A percentile compares a stretch with the other conserved stretches of the same genome.
phyloP scores from a whole-genome alignment of 2,888 invertebrate species.

The Archips crataeganus region DNA sequence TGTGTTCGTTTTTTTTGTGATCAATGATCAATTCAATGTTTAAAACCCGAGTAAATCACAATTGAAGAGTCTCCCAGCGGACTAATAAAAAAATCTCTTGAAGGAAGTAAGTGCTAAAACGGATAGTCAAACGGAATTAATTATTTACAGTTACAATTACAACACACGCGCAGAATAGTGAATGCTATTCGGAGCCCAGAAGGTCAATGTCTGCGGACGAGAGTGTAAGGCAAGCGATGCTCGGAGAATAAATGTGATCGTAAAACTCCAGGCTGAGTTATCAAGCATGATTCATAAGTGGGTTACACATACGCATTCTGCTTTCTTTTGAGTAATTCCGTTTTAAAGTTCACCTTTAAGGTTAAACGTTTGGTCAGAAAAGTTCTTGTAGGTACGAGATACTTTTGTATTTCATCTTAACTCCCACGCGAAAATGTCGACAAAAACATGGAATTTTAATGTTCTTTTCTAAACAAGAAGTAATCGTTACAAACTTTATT shows the following conservation, averaged over 20 bases:
- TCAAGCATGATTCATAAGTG: constrained; percentile 44
- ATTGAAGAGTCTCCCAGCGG: neutral
- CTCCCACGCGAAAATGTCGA: no score
- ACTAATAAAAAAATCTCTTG: neutral
- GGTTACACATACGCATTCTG: neutral
- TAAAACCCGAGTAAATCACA: no score
- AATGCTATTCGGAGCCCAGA: constrained; percentile 66
- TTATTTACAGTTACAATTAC: constrained; percentile 46
- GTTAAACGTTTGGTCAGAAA: neutral
- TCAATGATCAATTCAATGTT: no score
- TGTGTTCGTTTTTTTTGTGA: no score
- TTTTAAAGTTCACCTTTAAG: constrained; percentile 3
- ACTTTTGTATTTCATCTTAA: neutral
- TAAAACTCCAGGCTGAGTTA: constrained; percentile 46
- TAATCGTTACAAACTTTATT: no score
- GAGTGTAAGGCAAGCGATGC: constrained; percentile 9
- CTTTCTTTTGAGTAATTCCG: constrained; percentile 15
- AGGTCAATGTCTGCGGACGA: constrained; percentile 76
- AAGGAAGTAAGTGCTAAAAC: constrained; percentile 18
- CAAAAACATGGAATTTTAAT: no score
- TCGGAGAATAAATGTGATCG: constrained; percentile 36
- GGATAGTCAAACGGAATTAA: constrained; percentile 21
- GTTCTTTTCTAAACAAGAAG: no score
- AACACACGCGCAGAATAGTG: constrained; percentile 53
- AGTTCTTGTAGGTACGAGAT: neutral